Evolutionary conservation across 2,888 invertebrate species (phyloP), one percentile per base, ranked within the genome.

Genomic region (Dasysyrphus tricinctus): DNA sequence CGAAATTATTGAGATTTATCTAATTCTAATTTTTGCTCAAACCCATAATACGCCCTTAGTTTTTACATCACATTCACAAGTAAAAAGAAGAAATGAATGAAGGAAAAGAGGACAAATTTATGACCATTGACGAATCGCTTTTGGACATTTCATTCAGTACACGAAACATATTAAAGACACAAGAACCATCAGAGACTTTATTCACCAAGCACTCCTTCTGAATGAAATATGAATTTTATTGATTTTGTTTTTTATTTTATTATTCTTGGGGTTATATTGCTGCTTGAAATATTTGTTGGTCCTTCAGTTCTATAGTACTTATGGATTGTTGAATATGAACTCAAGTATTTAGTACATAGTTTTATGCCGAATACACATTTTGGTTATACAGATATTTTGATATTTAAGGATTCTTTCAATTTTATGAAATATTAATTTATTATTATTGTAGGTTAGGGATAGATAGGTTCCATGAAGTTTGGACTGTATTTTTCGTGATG

Each of bases 141-240:
- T 75, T 72, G 75, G 80, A 80, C 75, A 84, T 84, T 83, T 79
- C 63, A 83, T 79, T 83, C 79, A 63, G 79, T 61, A 47, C 69
- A 80, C 70, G 80, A 83, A 83, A 61, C 69, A 75, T 63, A 57
- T 63, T 59, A 49, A 65, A 47, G 70, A 76, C 70, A 73, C 75
- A 73, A 56, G 44, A 61, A 54, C 19, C 7, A 37, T 11, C 5
- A 59, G 19, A 51, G 32, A 47, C 67, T 39, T 42, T 54, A 69
- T 51, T 24, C 54, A 61, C 42, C 49, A 61, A 59, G 67, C 39
- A 42, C 51, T 75, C 70, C 44, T 63, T n/a, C 37, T 67, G 63
- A 39, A 75, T 80, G 83, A 84, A 80, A 80, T 84, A 84, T 84
- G 83, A 84, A 84, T 84, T 80, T 75, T 84, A 84, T 84, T 75